Evolutionary conservation across 1,140 invertebrate species (phyloP).

Genomic region (Leguminivora glycinivorella): DNA sequence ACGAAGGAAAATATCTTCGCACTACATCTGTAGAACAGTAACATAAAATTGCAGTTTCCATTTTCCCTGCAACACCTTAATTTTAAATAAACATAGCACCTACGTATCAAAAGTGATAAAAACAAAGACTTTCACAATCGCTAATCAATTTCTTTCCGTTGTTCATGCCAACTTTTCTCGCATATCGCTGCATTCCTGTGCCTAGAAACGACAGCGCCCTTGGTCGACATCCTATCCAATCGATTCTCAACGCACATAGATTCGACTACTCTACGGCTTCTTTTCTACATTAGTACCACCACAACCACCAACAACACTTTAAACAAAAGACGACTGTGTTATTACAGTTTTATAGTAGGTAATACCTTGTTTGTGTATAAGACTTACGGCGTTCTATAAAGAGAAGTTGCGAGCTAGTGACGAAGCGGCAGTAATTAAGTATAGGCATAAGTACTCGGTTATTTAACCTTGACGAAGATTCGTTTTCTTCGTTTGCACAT

Average conservation of each 20-base stretch:
- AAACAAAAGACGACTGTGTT: not conserved
- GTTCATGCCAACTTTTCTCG: too few relatives aligned
- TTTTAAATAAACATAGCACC: too few relatives aligned
- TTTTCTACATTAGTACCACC: not conserved
- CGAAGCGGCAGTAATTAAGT: constrained; percentile 12
- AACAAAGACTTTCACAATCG: too few relatives aligned
- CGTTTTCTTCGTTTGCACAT: constrained; percentile 4
- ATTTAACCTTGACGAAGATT: constrained; percentile 6
- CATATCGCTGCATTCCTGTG: not conserved
- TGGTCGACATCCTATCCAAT: not conserved
- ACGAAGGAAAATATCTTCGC: too few relatives aligned
- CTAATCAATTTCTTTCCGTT: not conserved
- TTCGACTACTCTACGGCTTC: constrained; percentile 9
- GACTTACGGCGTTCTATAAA: not conserved
- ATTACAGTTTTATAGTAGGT: not conserved
- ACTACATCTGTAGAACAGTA: too few relatives aligned
- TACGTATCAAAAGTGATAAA: too few relatives aligned
- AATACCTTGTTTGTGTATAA: not conserved
- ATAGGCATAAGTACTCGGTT: not conserved
- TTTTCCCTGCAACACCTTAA: too few relatives aligned
- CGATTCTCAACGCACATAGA: constrained; percentile 9
- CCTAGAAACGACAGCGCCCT: not conserved
- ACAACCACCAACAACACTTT: not conserved
- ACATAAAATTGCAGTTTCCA: too few relatives aligned
- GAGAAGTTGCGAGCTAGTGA: not conserved